These are phyloP conservation scores for Drosophila trichaetosa DNA, from an alignment of 2,888 invertebrate genomes.

Conservation along the genomic window DNA sequence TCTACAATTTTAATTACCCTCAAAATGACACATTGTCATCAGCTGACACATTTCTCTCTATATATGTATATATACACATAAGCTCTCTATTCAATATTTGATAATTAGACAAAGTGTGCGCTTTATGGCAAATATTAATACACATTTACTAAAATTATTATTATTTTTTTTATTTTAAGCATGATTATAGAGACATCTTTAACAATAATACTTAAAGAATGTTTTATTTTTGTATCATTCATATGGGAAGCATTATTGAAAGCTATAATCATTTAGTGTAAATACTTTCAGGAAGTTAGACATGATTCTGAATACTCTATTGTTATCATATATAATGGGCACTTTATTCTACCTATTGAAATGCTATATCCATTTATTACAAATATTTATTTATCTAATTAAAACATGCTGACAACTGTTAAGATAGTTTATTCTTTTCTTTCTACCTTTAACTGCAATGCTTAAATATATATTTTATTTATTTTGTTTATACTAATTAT, in stretches of 20 bases:
- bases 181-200: neutral
- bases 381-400: neutral
- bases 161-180: neutral
- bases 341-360: neutral
- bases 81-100: neutral
- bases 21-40: slow-evolving; percentile 29
- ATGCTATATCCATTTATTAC: neutral
- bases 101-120: neutral
- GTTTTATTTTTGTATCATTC: neutral
- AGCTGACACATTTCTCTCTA: slow-evolving; percentile 12
- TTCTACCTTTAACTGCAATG: neutral
- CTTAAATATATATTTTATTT: neutral
- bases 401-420: neutral
- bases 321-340: neutral
- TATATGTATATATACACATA: neutral
- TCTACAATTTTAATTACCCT: slow-evolving; percentile 47
- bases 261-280: neutral
- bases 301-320: neutral
- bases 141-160: neutral
- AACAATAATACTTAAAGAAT: neutral
- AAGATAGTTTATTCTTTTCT: neutral
- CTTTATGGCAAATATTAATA: neutral
- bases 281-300: neutral
- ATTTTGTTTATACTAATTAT: neutral
- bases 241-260: neutral